Conservation (phyloP, 2,113 vertebrate genomes). For the Jacana jacana region DNA sequence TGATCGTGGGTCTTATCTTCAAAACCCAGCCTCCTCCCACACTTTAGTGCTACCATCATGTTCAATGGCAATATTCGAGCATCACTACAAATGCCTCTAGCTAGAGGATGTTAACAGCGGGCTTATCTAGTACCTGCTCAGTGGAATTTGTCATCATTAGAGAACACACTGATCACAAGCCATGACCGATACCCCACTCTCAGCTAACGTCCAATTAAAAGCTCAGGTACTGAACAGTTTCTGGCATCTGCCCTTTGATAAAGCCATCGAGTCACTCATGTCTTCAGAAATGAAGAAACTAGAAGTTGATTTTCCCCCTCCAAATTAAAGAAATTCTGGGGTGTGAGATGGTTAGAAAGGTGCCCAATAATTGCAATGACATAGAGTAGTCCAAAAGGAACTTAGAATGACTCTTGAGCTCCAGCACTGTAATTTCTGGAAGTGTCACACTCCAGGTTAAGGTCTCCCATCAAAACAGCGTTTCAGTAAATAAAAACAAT, state of each 20-base stretch:
- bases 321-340: neutral
- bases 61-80: neutral
- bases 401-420: neutral
- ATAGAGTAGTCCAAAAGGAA: neutral
- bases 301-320: neutral
- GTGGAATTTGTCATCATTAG: neutral
- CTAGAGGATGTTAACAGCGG: neutral
- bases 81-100: neutral
- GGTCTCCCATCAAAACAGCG: neutral
- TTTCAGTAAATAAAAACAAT: neutral
- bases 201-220: neutral
- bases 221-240: neutral
- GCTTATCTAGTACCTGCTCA: neutral
- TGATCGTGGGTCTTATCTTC: neutral
- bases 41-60: neutral
- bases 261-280: neutral
- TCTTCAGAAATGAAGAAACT: neutral
- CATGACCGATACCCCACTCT: neutral
- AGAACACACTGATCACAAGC: neutral
- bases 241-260: neutral
- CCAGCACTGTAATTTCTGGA: neutral
- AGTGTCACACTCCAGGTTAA: neutral
- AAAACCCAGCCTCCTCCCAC: neutral
- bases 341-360: neutral
- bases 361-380: neutral